Conservation (phyloP, 2,888 invertebrate species). For the Idaea biselata region DNA sequence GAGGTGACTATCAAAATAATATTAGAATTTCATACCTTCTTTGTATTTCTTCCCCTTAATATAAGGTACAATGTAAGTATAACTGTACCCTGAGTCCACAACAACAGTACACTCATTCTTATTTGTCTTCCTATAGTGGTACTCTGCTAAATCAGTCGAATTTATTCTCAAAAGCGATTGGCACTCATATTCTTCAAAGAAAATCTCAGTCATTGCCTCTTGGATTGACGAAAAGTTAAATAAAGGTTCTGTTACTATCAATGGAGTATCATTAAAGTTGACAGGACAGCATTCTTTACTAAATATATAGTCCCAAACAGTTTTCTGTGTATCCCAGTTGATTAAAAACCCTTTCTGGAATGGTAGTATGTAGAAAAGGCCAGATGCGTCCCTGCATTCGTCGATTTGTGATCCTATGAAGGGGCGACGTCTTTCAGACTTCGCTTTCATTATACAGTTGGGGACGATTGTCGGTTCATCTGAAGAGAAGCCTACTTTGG, state of each 20-base stretch:
- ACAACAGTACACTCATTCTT: constrained; percentile 87
- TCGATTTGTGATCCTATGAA: constrained; percentile 96
- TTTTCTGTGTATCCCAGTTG: constrained; percentile 98
- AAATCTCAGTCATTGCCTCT: constrained; percentile 96
- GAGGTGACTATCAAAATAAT: neutral
- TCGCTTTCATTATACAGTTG: constrained; percentile 99
- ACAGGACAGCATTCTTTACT: constrained; percentile 91
- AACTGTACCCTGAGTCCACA: constrained; percentile 97
- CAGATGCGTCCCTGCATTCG: constrained; percentile 97
- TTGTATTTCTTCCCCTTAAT: constrained; percentile 86
- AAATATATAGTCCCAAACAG: constrained; percentile 97
- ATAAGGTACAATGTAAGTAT: constrained; percentile 96
- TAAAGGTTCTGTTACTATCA: constrained; percentile 96
- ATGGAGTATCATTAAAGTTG: constrained; percentile 87
- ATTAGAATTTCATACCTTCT: constrained; percentile 57
- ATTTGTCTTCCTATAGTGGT: constrained; percentile 80
- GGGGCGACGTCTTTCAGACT: constrained; percentile 95
- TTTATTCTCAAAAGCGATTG: constrained; percentile 89
- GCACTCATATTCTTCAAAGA: constrained; percentile 98
- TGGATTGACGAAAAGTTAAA: constrained; percentile 96
- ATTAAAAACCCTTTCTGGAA: constrained; percentile 97
- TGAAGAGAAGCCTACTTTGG: constrained; percentile 91
- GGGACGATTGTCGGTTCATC: constrained; percentile 89
- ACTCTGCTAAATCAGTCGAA: constrained; percentile 89
- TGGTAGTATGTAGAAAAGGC: constrained; percentile 95